Base-by-base conservation (phyloP, 2,888 invertebrate genomes). In the Mythimna pallens region DNA sequence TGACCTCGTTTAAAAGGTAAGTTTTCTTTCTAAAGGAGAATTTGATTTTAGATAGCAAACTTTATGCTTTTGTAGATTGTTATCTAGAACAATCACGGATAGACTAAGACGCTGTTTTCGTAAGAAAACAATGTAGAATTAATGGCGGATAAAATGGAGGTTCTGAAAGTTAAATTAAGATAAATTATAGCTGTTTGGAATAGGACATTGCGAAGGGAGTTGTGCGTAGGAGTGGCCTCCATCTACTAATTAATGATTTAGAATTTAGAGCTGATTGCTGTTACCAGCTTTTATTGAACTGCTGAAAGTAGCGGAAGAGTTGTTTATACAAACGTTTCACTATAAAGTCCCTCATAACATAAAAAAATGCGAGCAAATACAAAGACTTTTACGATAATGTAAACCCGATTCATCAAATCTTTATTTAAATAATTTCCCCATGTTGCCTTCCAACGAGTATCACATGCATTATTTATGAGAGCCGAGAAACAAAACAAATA, bases 391-490 rank as follows among this genome's bases (percentile, higher is more conserved):
- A 61, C n/a, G 36, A 79, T 65, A 40, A 50, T 54, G 30, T 58
- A 62, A 80, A 80, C 47, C 5, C 30, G 25, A 68, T 68, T 68
- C 50, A 63, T 76, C 43, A 80, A 80, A 76, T 64, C 25, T 69
- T 69, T 66, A 80, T 76, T 76, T 59, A 68, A 72, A 76, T 69
- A 63, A 76, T 76, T 80, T 59, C 65, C 72, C 50, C 76, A 59
- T 72, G 65, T 72, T 72, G 50, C 55, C 62, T 63, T 69, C 68
- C n/a, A 79, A 72, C 50, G 58, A 54, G 22, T 76, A 68, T 52
- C 80, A 55, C 63, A 80, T 80, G 62, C 72, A 80, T 76, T 80
- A 81, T 81, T 81, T 57, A 81, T 70, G 69, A 75, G 57, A 22
- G 7, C 20, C 30, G 57, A 61, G 65, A 66, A 67, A 71, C 81